Evolutionary conservation across 2,888 invertebrate species (phyloP), one percentile per base, ranked within the genome.

Genomic region (Thecocarcelia acutangulata): DNA sequence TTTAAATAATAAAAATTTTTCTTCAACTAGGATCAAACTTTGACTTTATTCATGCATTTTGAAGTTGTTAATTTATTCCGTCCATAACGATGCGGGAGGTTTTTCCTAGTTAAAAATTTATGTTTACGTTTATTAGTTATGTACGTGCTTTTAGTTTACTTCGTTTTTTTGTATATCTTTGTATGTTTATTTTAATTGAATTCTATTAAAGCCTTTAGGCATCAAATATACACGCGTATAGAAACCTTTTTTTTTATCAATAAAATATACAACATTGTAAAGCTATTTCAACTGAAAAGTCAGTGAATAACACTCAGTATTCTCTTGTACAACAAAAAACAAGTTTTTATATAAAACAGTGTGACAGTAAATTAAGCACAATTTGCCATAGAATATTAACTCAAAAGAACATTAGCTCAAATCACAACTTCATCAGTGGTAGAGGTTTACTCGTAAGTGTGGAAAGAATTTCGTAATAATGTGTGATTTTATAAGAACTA

Each of bases 41-140:
- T 13, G 4, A 46, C 40, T 21, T 42, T 72, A 42, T 15, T 33
- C 8, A 24, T 58, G n/a, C 58, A 63, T 68, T 73, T 42, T 69
- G 63, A 64, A 69, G 42, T 74, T 19, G 74, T 64, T 80, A 80
- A 80, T 80, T 69, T 69, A 74, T 80, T 80, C 74, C 12, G 58
- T 74, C 24, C 42, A 74, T 58, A 74, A 63, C 48, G 28, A 69
- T 63, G 69, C 48, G 73, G 73, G 63, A 50, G 68, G 56, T 61
- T 50, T 61, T 50, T 24, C 9, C 21, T 21, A 37, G 37, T 11
- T 46, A n/a, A 11, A 9, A 13, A 52, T 9, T 15, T 1, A 28
- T 52, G 21, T 52, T 28, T 21, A 69, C 19, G 24, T 66, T 19
- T 13, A 19, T 64, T 66, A 52, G 40, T 17, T 54, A 52, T 44